Base-by-base conservation (phyloP, 1,140 invertebrate species). In the Drosophila elegans region DNA sequence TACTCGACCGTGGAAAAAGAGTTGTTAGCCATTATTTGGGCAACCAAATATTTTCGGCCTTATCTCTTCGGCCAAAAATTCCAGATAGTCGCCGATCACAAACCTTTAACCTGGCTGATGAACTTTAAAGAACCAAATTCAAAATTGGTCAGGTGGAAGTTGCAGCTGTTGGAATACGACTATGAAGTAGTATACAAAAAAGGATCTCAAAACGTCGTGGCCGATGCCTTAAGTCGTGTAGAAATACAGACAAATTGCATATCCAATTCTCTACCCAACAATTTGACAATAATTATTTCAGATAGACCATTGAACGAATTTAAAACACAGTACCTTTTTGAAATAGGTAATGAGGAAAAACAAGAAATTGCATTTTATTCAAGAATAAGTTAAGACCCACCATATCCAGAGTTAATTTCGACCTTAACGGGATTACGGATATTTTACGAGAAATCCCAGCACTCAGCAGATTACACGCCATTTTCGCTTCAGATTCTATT, bases 1-100 rank as follows among this genome's bases (percentile, higher is more conserved):
- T 51, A 67, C 25, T 67, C 54, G n/a, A 67, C 45, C 6, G n/a
- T 67, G 0, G 54, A 59, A 38, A 67, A 57, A 49, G 63, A 59
- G 21, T 51, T 66, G 44, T 9, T 48, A 16, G 53, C 42, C 12
- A 57, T 51, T 13, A 34, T 52, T 6, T 52, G 16, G 16, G 16
- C 16, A 36, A 52, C 9, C 49, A 32, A 32, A 32, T 32, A 32
- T 32, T 32, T 32, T 32, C 29, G 29, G 6, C 29, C 29, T 32
- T 32, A 32, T 32, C 29, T 32, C 29, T 32, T 32, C 29, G 29
- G 4, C 1, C 29, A 32, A 32, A 32, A 32, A 32, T 32, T 32
- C 29, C 29, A 32, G 6, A 32, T 32, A 32, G 29, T 32, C 29
- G 5, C 29, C 29, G 29, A 32, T 32, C 29, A 32, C 29, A 32